These are phyloP conservation scores for Epirrhoe tristata DNA, from an alignment of 2,888 invertebrate genomes.

Conservation along the genomic window DNA sequence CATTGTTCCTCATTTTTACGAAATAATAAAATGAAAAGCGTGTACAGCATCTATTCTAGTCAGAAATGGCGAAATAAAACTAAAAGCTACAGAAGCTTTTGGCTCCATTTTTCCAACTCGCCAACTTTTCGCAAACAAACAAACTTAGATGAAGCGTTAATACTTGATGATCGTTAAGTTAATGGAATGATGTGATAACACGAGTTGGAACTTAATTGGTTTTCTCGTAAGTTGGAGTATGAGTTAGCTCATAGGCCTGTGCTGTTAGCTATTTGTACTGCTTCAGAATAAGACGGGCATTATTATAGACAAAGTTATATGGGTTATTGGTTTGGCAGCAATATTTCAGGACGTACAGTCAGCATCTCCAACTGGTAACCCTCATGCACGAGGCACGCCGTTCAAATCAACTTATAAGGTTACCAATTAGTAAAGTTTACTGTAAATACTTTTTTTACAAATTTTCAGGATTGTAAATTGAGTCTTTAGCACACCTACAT, in stretches of 20 bases:
- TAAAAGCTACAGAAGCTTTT: neutral
- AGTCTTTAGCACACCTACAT: neutral
- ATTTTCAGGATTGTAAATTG: too few species aligned
- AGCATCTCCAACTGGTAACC: too few species aligned
- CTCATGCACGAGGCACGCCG: too few species aligned
- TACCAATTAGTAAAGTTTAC: too few species aligned
- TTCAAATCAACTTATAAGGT: too few species aligned
- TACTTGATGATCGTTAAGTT: conserved; percentile 28
- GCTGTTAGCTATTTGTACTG: too few species aligned
- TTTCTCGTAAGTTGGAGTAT: neutral
- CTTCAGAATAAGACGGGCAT: too few species aligned
- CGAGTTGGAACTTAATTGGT: conserved; percentile 14
- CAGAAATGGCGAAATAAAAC: neutral
- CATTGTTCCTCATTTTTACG: neutral
- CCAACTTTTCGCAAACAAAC: conserved; percentile 10
- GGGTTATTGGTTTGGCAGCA: too few species aligned
- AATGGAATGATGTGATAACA: conserved; percentile 27
- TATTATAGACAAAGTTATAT: too few species aligned
- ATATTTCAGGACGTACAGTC: too few species aligned
- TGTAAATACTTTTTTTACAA: too few species aligned
- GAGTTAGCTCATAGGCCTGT: too few species aligned
- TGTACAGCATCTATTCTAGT: conserved; percentile 8
- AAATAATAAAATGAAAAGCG: conserved; percentile 12
- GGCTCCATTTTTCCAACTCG: conserved; percentile 15
- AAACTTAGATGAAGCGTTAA: conserved; percentile 33